Conservation (phyloP, 2,113 vertebrate species). For the Cololabis saira region DNA sequence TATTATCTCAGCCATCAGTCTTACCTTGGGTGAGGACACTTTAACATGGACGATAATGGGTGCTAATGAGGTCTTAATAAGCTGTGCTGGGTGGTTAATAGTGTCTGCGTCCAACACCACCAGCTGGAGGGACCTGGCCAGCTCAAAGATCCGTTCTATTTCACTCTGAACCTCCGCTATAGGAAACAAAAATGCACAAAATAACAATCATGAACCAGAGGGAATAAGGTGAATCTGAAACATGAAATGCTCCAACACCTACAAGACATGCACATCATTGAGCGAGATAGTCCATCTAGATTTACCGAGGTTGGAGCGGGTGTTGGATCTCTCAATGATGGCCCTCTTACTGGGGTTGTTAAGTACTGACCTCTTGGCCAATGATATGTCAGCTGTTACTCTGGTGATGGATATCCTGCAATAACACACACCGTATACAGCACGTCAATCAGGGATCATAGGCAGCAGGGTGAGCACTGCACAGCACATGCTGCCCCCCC, state of each 20-base stretch:
- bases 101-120: constrained; percentile 98
- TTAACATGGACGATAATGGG: constrained; percentile 98
- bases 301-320: constrained; percentile 94
- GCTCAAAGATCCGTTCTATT: constrained; percentile 97
- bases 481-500: accelerated
- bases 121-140: constrained; percentile 95
- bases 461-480: not conserved
- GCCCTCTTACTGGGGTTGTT: constrained; percentile 99
- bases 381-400: constrained; percentile 98
- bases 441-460: not conserved
- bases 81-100: constrained; percentile 97
- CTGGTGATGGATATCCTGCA: constrained; percentile 97
- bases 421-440: constrained; percentile 45
- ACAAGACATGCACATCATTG: constrained; percentile 63
- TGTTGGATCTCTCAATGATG: constrained; percentile 97
- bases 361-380: constrained; percentile 98
- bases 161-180: constrained; percentile 98
- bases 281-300: constrained; percentile 52
- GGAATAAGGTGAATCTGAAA: accelerated
- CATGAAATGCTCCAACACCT: not conserved
- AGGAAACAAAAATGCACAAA: constrained; percentile 17
- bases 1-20: not conserved
- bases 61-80: constrained; percentile 97
- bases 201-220: not conserved
- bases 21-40: constrained; percentile 98